Percentiles rank a stretch among this genome's conserved stretches.
These are phyloP conservation scores for Volucella inanis DNA, from an alignment of 2,888 invertebrate species.

Conservation along the genomic window DNA sequence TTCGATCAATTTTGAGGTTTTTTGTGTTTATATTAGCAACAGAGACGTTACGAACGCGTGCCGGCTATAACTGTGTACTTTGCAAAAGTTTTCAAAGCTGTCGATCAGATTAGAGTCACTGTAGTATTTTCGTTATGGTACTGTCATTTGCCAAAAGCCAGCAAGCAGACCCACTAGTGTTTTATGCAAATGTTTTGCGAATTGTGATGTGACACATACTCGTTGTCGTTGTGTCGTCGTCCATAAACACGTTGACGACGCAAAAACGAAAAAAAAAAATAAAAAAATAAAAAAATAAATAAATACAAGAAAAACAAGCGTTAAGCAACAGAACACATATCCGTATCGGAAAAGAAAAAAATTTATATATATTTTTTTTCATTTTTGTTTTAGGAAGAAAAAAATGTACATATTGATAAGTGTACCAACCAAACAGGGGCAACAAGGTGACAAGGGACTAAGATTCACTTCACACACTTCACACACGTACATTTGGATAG, in stretches of 20 bases:
- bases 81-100: not conserved
- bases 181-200: constrained; percentile 43
- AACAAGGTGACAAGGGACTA: constrained; percentile 26
- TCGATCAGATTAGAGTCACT: constrained; percentile 17
- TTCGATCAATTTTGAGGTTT: not conserved
- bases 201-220: constrained; percentile 60
- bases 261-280: constrained; percentile 24
- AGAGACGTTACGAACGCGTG: not conserved
- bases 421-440: constrained; percentile 45
- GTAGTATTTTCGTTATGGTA: constrained; percentile 34
- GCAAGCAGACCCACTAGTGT: constrained; percentile 22
- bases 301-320: constrained; percentile 1
- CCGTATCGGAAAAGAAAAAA: constrained; percentile 13
- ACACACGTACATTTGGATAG: constrained; percentile 21
- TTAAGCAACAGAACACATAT: not conserved
- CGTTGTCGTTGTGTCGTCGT: not conserved
- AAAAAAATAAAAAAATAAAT: no score
- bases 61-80: no score
- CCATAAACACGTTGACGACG: constrained; percentile 47
- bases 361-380: not conserved
- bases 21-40: constrained; percentile 19
- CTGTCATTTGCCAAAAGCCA: constrained; percentile 28
- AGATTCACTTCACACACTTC: constrained; percentile 41
- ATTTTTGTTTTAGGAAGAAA: not conserved
- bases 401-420: constrained; percentile 64